Evolutionary conservation across 2,797 vertebrate species (phyloP), one percentile per base, ranked within the genome.

Genomic region (Clarias laeviceps): DNA sequence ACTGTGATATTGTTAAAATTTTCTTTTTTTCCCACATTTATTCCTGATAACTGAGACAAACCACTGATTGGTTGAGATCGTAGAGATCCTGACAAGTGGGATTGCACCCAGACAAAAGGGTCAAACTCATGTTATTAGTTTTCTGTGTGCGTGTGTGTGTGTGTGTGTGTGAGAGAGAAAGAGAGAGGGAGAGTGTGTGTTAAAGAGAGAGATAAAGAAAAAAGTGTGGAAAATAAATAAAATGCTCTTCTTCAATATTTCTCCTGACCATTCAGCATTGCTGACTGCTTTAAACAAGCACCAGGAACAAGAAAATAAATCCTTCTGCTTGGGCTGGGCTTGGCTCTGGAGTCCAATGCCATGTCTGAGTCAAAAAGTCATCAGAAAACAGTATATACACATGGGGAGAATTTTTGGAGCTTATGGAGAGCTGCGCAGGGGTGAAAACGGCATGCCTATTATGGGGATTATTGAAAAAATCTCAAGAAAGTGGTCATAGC

Each of bases 221-320:
- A 59, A 50, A 59, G 34, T 61, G 74, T 73, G 85, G 85, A 84
- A 90, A 90, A 91, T 86, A 86, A 91, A 88, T 86, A 89, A 89
- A 87, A 40, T 57, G 70, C 85, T 85, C 79, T 86, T 80, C 83
- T 29, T 74, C 74, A 87, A 86, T 85, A 82, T 85, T 66, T 85
- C 66, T 50, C 50, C 82, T 70, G 76, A 66, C 24, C 18, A 45
- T 82, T 61, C 59, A 34, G 83, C 78, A 84, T 88, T 81, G 61
- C 73, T 84, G 54, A 79, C 82, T 82, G 59, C 73, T 81, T 70
- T 86, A 89, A 85, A 85, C 85, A 87, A 87, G 76, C 83, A 85
- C 54, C 45, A 73, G 79, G 40, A 68, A 81, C 74, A 84, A 69
- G 34, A 68, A 87, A 88, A 87, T 79, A 84, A 88, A 88, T 84